Percentiles rank a stretch among this genome's conserved stretches.
These are phyloP conservation scores for Trachelus tabidus DNA, from an alignment of 2,888 invertebrate species.

Conservation along the genomic window DNA sequence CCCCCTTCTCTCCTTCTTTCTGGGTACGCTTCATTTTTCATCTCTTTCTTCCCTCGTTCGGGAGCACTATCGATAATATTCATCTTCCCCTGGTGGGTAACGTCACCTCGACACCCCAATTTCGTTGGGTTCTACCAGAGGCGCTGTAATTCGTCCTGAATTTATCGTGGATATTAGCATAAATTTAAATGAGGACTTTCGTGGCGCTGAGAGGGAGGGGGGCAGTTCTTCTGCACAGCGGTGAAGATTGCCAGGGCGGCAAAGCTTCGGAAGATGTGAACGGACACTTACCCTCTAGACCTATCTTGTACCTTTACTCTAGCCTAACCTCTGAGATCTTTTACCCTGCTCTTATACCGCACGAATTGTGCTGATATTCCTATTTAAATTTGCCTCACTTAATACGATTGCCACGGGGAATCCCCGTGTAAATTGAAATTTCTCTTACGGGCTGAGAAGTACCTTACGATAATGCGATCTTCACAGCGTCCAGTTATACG, in stretches of 20 bases:
- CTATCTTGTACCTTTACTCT: neutral
- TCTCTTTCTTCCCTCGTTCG: neutral
- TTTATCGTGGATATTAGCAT: neutral
- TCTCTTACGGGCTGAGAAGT: too few species aligned
- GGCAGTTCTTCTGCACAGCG: neutral
- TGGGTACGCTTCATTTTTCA: neutral
- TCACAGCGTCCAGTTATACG: neutral
- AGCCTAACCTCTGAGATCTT: neutral
- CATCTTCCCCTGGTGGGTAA: neutral
- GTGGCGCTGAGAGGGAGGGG: neutral
- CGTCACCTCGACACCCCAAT: neutral
- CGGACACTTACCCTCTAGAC: neutral
- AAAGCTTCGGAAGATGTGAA: neutral
- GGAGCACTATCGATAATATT: neutral
- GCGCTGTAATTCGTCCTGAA: neutral
- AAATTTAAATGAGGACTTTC: neutral
- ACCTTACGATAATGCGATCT: too few species aligned
- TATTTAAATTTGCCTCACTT: neutral
- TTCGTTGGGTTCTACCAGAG: constrained; percentile 1
- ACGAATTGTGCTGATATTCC: neutral
- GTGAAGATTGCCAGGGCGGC: neutral
- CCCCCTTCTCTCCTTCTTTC: neutral
- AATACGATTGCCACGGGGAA: neutral
- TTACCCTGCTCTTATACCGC: neutral
- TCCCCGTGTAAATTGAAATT: neutral